A percentile compares a stretch with the other conserved stretches of the same genome.
Conservation (phyloP, 2,888 invertebrate genomes). For the Blomia tropicalis region DNA sequence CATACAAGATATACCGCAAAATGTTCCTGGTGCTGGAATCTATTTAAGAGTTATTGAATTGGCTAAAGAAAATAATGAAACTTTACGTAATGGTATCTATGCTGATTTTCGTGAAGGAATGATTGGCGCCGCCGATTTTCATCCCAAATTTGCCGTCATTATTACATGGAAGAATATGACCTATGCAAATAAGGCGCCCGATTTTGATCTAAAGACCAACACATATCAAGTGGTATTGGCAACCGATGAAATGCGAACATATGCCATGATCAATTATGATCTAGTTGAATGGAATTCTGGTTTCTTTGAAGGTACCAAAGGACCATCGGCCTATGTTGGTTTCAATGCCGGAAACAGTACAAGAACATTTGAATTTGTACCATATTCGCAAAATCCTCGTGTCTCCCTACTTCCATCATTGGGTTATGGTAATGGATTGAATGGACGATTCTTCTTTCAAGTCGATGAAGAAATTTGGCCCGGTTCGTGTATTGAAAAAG, state of each 20-base stretch:
- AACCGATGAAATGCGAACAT: constrained; percentile 82
- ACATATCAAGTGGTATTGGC: constrained; percentile 86
- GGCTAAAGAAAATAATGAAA: constrained; percentile 27
- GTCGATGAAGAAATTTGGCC: constrained; percentile 84
- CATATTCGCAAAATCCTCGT: constrained; percentile 72
- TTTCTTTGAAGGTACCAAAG: constrained; percentile 68
- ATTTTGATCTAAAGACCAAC: constrained; percentile 51
- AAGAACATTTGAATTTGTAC: constrained; percentile 66
- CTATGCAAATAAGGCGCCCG: constrained; percentile 44
- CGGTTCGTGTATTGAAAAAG: constrained; percentile 55
- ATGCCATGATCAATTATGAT: constrained; percentile 84
- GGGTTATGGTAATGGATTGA: constrained; percentile 70
- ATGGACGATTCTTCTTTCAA: constrained; percentile 81
- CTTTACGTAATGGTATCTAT: constrained; percentile 27
- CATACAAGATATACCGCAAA: constrained; percentile 29
- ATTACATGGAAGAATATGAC: constrained; percentile 93
- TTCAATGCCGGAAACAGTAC: constrained; percentile 94
- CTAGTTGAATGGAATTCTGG: constrained; percentile 77
- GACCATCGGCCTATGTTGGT: constrained; percentile 68
- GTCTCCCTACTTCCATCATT: constrained; percentile 63
- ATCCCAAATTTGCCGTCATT: constrained; percentile 73
- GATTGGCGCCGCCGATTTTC: constrained; percentile 65
- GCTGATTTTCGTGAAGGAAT: constrained; percentile 34
- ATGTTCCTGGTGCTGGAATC: constrained; percentile 50
- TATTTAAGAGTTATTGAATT: constrained; percentile 49